Evolutionary conservation across 2,888 invertebrate genomes (phyloP).

Genomic region (Acronicta psi): DNA sequence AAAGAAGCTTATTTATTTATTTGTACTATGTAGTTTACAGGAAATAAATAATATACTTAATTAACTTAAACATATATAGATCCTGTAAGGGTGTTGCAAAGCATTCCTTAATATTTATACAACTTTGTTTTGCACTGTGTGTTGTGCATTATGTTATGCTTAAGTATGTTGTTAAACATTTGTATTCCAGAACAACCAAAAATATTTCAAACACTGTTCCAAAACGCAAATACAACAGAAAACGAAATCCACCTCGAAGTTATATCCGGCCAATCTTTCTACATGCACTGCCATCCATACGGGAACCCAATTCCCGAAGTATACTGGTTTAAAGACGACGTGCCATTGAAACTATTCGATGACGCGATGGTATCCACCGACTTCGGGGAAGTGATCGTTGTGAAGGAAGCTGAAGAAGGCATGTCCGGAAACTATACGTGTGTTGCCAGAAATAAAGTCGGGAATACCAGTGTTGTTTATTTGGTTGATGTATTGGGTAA

Average conservation of each 20-base stretch:
- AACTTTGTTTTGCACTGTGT: too few species aligned
- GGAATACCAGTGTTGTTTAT: constrained; percentile 80
- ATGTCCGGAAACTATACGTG: constrained; percentile 89
- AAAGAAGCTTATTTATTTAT: too few species aligned
- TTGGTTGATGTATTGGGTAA: constrained; percentile 84
- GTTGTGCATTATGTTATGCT: too few species aligned
- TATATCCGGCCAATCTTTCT: constrained; percentile 80
- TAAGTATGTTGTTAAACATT: not conserved
- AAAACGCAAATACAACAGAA: constrained; percentile 58
- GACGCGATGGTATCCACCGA: constrained; percentile 76
- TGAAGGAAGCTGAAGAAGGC: constrained; percentile 65
- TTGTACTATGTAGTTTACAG: too few species aligned
- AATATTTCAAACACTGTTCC: constrained; percentile 74
- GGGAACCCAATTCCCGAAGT: constrained; percentile 90
- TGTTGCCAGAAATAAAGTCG: constrained; percentile 88
- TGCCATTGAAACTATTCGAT: constrained; percentile 84
- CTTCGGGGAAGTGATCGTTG: constrained; percentile 76
- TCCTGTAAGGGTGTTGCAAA: too few species aligned
- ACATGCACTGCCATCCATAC: constrained; percentile 87
- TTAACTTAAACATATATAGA: too few species aligned
- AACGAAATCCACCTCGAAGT: constrained; percentile 71
- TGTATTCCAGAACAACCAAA: constrained; percentile 81
- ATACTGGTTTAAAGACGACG: constrained; percentile 89
- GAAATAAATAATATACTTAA: too few species aligned
- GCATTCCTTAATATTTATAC: too few species aligned